Evolutionary conservation across 2,888 invertebrate genomes (phyloP).

Genomic region (Steromphala cineraria): DNA sequence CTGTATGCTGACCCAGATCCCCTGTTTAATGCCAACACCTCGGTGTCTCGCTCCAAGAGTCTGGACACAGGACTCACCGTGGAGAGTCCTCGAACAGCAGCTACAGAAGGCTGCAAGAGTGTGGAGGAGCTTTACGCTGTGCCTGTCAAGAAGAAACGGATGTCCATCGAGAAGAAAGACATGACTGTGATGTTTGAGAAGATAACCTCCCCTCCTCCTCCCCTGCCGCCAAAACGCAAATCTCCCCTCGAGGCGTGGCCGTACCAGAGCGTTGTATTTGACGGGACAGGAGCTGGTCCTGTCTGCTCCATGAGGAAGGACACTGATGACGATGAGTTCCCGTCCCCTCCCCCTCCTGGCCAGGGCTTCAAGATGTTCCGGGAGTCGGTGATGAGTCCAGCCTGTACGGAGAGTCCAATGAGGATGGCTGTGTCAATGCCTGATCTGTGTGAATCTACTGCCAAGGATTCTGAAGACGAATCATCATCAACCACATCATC

Average conservation of each 20-base stretch:
- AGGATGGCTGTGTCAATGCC: constrained; percentile 9
- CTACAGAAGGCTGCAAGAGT: neutral
- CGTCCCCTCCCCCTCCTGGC: neutral
- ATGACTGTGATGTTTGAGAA: neutral
- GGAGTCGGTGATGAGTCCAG: neutral
- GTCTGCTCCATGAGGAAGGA: neutral
- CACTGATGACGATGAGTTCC: neutral
- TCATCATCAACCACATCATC: neutral
- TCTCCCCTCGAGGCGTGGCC: constrained; percentile 17
- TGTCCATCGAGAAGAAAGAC: neutral
- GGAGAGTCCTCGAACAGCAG: neutral
- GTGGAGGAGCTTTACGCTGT: constrained; percentile 19
- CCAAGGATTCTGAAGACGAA: neutral
- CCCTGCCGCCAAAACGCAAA: constrained; percentile 16
- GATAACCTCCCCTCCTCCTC: neutral
- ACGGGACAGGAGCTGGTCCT: neutral
- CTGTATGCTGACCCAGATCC: constrained; percentile 12
- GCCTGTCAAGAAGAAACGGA: constrained; percentile 23
- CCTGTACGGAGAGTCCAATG: neutral
- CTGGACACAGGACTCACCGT: neutral
- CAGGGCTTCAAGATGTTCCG: neutral
- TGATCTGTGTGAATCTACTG: neutral
- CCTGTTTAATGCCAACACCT: neutral
- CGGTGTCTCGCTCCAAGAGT: constrained; percentile 8
- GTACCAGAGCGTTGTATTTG: neutral